Evolutionary conservation across 2,113 vertebrate genomes (phyloP).

Genomic region (Eurypyga helias): DNA sequence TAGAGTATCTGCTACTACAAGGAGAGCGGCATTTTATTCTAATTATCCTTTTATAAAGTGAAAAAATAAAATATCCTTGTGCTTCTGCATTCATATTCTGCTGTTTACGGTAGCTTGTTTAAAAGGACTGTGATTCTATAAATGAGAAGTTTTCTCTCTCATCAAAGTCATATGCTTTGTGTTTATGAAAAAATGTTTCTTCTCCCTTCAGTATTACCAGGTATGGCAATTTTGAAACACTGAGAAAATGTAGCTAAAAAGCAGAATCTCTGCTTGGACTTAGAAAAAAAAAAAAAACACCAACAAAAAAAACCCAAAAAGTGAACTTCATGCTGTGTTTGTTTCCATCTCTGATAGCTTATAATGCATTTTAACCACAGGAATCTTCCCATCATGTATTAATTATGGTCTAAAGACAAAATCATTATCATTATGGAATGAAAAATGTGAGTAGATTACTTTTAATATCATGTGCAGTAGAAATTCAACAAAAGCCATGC

Average conservation of each 20-base stretch:
- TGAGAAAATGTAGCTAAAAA: not conserved
- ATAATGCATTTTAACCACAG: constrained; percentile 63
- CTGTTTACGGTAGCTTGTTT: not conserved
- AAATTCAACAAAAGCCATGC: constrained; percentile 41
- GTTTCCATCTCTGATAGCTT: constrained; percentile 26
- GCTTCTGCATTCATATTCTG: not conserved
- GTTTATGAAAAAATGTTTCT: not conserved
- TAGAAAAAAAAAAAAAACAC: not conserved
- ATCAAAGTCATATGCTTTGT: not conserved
- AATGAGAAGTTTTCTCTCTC: not conserved
- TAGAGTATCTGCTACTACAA: not conserved
- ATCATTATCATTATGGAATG: constrained; percentile 63
- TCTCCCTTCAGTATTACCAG: not conserved
- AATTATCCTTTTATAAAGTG: not conserved
- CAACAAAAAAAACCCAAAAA: not conserved
- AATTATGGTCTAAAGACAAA: constrained; percentile 66
- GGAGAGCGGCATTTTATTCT: not conserved
- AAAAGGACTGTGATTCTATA: not conserved
- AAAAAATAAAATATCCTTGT: not conserved
- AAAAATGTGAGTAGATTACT: constrained; percentile 63
- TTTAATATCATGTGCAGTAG: constrained; percentile 26
- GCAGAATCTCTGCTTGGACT: not conserved
- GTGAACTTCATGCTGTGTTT: constrained; percentile 23
- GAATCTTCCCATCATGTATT: constrained; percentile 59
- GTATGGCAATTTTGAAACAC: not conserved